Base-by-base conservation (phyloP, 2,797 vertebrate genomes). In the Alosa sapidissima region DNA sequence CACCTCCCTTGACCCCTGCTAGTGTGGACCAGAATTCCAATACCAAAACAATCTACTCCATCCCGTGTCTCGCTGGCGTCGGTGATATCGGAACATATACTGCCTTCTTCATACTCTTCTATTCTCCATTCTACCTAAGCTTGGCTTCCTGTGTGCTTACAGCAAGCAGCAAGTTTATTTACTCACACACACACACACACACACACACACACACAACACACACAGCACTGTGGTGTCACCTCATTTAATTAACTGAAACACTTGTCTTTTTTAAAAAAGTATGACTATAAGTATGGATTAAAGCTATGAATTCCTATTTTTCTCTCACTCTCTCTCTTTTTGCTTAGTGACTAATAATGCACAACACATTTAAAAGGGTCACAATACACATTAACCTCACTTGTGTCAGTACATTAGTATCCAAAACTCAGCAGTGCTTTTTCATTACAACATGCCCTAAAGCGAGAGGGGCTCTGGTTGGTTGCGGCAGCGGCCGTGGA, bases 331-430 rank as follows among this genome's bases (percentile, higher is more conserved):
- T 75, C 11, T 45, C 28, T 72, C 13, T 45, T 36, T 75, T 16
- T 78, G 7, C 24, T 19, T 36, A 47, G 72, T 78, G 55, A 81
- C 47, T 81, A 81, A 82, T 75, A 85, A 85, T 14, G 68, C 58
- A 81, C 3, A 58, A 60, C 24, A 10, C 83, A 83, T 84, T 88
- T 86, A 52, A 62, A 60, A 62, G 85, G 87, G 85, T 86, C 83
- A 78, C 21, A 47, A 81, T 83, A 83, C 87, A 72, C 87, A 88
- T 88, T 86, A 88, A 88, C 87, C 85, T 78, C 82, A 60, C 72
- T 72, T 62, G 55, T 81, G 82, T 85, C 83, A 78, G 49, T 81
- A 84, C 87, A 86, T 88, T 86, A 88, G 83, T 82, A 75, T 86
- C 84, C 78, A 36, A 83, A 85, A 81, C 83, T 86, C 84, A n/a